Base-by-base conservation (phyloP, 2,888 invertebrate species). In the Eupsilia transversa region DNA sequence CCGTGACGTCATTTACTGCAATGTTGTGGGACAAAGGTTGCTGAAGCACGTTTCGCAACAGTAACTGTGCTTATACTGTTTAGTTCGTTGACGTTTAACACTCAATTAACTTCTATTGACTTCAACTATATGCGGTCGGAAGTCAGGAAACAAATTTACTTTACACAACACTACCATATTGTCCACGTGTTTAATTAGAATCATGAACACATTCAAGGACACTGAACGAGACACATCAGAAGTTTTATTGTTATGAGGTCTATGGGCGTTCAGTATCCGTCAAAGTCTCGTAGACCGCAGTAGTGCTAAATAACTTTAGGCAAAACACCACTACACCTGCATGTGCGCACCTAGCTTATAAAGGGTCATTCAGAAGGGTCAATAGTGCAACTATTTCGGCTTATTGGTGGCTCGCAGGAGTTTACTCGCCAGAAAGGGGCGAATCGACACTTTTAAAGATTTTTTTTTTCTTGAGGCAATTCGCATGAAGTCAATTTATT, bases 61-160 rank as follows among this genome's bases (percentile, higher is more conserved):
- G 20, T 46, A 52, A 30, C 35, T 23, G 38, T 23, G n/a, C n/a
- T n/a, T n/a, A 27, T 14, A 56, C 27, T 65, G 30, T 59, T 23
- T 17, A 49, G 71, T 68, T 27, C 82, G 6, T 72, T 85, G 85
- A 77, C 71, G 43, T 77, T 27, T 38, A 49, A n/a, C 61, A 54
- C 61, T 43, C 76, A 82, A 82, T 82, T 85, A 85, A 77, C 79
- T 66, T 83, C 59, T 38, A 83, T 85, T 82, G 69, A 72, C 82
- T 59, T 63, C 54, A 6, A 59, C 70, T 30, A 59, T 69, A 10
- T 38, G 27, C 14, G 64, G 20, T 59, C 60, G 33, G 59, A 84
- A 46, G 68, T 54, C 68, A 59, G 57, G 46, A 52, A 61, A 46
- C n/a, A 38, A 41, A 56, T 72, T 0, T 6, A 27, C 1, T 43